Base-by-base conservation (phyloP, 2,888 invertebrate species). In the Ariolimax columbianus region DNA sequence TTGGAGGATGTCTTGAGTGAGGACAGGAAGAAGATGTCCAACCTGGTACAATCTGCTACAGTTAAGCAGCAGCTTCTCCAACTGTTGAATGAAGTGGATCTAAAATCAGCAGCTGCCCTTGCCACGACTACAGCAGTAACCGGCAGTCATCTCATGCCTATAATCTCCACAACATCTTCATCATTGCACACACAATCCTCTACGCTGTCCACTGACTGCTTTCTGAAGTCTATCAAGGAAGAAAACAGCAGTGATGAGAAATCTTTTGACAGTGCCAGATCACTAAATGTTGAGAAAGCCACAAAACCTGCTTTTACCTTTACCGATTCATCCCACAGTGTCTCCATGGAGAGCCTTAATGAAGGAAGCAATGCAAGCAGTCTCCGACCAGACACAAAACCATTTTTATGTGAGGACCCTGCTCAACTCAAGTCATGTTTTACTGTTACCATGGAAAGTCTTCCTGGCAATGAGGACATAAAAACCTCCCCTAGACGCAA, bases 51-150 rank as follows among this genome's bases (percentile, higher is more conserved):
- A 68, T 79, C 87, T 26, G 51, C 82, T 23, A 77, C 59, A 19
- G 86, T 86, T 33, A 82, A 75, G 26, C 78, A 80, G 51, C 87
- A 87, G 82, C 86, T 87, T 47, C 77, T 87, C 26, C 86, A 87
- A 78, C 77, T 87, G 19, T 82, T 87, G n/a, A 84, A 82, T 59
- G 87, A 87, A 36, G 77, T 79, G n/a, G 84, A 87, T 19, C 51
- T 68, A 17, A 85, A 85, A 30, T 66, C 80, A 36, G 51, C 2
- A 0, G 43, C 79, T 36, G 43, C 47, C 19, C 14, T 40, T 17
- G 33, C 47, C 3, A 11, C 79, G 9, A 23, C 78, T 33, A 40
- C 43, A 38, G 6, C 47, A 26, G 33, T 59, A 17, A 36, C 30
- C 51, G 59, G 38, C 19, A 23, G 72, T 59, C 26, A n/a, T 55